Evolutionary conservation across 2,797 vertebrate genomes (phyloP), one percentile per base, ranked within the genome.

Genomic region (Ispidina lecontei): DNA sequence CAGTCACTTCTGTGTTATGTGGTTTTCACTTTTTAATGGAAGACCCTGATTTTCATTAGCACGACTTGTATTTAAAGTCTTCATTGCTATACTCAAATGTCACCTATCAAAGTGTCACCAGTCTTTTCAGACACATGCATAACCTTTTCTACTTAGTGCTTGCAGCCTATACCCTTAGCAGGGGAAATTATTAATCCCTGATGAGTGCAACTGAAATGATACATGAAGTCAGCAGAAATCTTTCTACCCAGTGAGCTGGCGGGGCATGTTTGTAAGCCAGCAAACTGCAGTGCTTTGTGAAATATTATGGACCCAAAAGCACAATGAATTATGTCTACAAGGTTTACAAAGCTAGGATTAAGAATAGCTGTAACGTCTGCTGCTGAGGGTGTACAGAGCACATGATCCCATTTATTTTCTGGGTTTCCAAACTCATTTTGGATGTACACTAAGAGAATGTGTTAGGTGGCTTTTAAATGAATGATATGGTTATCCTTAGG

Each of bases 221-320:
- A 55, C 14, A 23, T 86, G 71, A 75, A 95, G 94, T 96, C 95
- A 96, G 94, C 94, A 94, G 78, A 91, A 94, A 71, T 74, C 47
- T 77, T 89, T 94, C 71, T 76, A 74, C 56, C 58, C 65, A 41
- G 73, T 15, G 62, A 91, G 87, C 87, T 91, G 84, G 85, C n/a
- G 0, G 69, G 56, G 52, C 49, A 14, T 12, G 73, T 84, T 94
- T 95, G 47, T 93, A 87, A 78, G 74, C 94, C 87, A 62, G 51
- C 41, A 82, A 94, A 94, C 83, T 91, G 95, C 93, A 88, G 79
- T 26, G 89, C 87, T 75, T 69, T 77, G 91, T 89, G 78, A 83
- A 92, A 94, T 90, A 62, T 39, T 78, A 13, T 3, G 31, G 58
- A 49, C 77, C 89, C 89, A 77, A 39, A 94, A 88, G 76, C 83